phyloP scores from a whole-genome alignment of 2,797 vertebrate species.

The Myotis myotis region DNA sequence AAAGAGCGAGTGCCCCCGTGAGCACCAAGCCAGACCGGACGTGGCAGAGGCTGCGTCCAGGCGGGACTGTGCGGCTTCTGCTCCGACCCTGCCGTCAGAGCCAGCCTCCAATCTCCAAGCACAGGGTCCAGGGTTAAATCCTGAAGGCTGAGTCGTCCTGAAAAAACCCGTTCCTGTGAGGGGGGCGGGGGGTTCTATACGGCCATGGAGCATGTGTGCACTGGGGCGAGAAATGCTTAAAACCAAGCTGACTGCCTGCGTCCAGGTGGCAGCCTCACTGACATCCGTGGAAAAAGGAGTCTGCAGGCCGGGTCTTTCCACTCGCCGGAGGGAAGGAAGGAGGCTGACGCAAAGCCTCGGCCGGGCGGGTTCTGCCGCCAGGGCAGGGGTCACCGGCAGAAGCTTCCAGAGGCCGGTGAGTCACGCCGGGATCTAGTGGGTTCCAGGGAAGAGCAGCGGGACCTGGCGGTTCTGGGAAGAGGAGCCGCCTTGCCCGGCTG shows the following conservation, averaged over 20 bases:
- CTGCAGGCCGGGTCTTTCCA: slow-evolving; percentile 48
- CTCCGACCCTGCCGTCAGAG: not conserved
- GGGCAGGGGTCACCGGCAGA: not conserved
- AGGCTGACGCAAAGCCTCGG: not conserved
- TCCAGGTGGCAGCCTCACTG: slow-evolving; percentile 36
- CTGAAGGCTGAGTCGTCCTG: slow-evolving; percentile 23
- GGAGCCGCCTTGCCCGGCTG: rapidly evolving
- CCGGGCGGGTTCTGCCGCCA: not conserved
- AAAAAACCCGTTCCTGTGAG: not conserved
- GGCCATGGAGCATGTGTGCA: slow-evolving; percentile 14
- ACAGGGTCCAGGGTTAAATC: not conserved
- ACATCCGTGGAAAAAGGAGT: slow-evolving; percentile 67
- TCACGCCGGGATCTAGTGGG: not conserved
- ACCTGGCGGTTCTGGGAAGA: not conserved
- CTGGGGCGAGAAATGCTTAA: slow-evolving; percentile 66
- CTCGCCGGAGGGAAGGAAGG: slow-evolving; percentile 43
- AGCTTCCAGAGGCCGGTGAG: not conserved
- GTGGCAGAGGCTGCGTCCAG: not conserved
- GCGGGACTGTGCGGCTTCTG: not conserved
- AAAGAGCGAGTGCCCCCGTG: not conserved
- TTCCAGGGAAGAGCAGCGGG: not conserved
- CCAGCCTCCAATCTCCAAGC: not conserved
- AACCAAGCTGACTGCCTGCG: slow-evolving; percentile 52
- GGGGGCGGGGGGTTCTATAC: slow-evolving; percentile 28
- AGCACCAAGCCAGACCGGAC: not conserved